Percentiles rank a stretch among this genome's conserved stretches.
phyloP scores from a whole-genome alignment of 2,113 vertebrate genomes.

The Dipodomys stephensi region DNA sequence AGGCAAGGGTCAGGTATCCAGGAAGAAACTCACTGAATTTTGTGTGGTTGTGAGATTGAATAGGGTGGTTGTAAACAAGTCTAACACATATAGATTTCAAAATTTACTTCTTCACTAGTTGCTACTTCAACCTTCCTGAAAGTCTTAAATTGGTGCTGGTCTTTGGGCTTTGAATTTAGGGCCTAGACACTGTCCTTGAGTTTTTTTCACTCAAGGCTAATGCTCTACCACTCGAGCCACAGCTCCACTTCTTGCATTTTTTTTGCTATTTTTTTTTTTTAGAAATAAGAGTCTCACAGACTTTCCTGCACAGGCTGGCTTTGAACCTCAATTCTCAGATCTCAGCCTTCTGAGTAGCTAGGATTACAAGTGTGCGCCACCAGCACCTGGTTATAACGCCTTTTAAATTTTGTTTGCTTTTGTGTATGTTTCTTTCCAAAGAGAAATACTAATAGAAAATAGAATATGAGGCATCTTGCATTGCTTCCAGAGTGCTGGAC shows the following conservation, averaged over 20 bases:
- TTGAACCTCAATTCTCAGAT: too few species aligned
- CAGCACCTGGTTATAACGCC: too few species aligned
- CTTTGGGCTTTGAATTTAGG: too few species aligned
- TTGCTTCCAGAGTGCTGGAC: background rate
- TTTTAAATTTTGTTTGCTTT: background rate
- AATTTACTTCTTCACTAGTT: background rate
- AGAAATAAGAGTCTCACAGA: too few species aligned
- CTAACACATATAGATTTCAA: background rate
- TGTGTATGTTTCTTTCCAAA: conserved; percentile 13
- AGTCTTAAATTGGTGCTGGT: background rate
- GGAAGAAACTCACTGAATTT: background rate
- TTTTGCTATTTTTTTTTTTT: too few species aligned
- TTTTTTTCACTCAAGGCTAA: too few species aligned
- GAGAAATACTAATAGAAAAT: background rate
- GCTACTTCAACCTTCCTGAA: background rate
- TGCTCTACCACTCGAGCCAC: too few species aligned
- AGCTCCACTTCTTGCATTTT: too few species aligned
- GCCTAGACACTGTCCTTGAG: too few species aligned
- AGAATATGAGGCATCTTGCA: background rate
- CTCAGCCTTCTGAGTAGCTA: too few species aligned
- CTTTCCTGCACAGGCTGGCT: too few species aligned
- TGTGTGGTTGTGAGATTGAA: background rate
- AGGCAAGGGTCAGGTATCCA: background rate
- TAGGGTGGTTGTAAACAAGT: background rate
- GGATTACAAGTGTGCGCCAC: too few species aligned